Evolutionary conservation across 2,888 invertebrate genomes (phyloP).

Genomic region (Tanytarsus gracilentus): DNA sequence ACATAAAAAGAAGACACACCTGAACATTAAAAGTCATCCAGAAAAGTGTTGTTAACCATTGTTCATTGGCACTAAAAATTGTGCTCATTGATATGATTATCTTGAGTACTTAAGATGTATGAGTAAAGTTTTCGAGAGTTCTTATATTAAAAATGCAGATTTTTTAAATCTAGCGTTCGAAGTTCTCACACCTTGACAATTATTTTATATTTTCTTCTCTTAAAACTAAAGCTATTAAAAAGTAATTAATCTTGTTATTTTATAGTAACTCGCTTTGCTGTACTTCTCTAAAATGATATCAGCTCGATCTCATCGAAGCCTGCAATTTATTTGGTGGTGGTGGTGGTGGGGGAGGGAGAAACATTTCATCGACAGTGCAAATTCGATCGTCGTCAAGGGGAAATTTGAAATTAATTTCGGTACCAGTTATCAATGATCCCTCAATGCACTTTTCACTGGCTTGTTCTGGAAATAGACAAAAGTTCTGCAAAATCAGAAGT

Average conservation of each 20-base stretch:
- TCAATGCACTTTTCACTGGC: conserved; percentile 40
- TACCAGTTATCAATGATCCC: conserved; percentile 34
- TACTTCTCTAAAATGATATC: neutral
- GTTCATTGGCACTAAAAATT: too few relatives aligned
- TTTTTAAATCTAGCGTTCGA: too few relatives aligned
- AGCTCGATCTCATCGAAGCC: neutral
- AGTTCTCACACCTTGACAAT: too few relatives aligned
- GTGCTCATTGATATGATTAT: too few relatives aligned
- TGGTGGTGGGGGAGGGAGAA: conserved; percentile 37
- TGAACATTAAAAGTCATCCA: too few relatives aligned
- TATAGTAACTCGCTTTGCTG: conserved; percentile 15
- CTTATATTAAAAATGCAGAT: too few relatives aligned
- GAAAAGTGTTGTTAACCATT: too few relatives aligned
- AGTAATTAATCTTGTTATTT: neutral
- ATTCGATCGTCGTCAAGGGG: conserved; percentile 44
- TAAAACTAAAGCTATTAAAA: neutral
- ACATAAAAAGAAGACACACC: too few relatives aligned
- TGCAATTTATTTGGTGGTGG: conserved; percentile 32
- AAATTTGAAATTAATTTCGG: conserved; percentile 52
- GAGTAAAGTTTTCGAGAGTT: too few relatives aligned
- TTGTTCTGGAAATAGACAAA: conserved; percentile 35
- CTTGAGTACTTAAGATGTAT: too few relatives aligned
- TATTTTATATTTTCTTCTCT: neutral
- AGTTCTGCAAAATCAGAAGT: conserved; percentile 21
- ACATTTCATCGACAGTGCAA: conserved; percentile 43